These are phyloP conservation scores for Sylvicapra grimmia DNA, from an alignment of 2,113 vertebrate genomes.

Conservation along the genomic window DNA sequence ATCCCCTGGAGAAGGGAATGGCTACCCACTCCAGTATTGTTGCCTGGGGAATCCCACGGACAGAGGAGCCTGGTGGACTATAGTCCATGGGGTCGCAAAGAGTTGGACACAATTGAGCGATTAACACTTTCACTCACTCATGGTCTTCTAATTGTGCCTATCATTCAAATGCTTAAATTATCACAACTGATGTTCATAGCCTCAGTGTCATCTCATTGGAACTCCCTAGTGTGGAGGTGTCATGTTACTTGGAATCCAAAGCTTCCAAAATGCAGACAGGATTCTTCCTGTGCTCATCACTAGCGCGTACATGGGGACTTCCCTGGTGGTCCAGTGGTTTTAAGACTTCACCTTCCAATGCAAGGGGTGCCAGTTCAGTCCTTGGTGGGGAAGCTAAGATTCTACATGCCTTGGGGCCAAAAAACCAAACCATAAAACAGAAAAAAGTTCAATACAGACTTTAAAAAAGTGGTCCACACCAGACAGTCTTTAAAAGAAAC, in stretches of 20 bases:
- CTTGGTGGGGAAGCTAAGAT: neutral
- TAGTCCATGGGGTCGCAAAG: neutral
- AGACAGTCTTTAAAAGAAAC: neutral
- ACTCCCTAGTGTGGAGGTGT: neutral
- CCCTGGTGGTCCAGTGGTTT: neutral
- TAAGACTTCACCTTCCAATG: neutral
- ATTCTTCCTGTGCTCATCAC: neutral
- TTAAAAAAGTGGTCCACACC: neutral
- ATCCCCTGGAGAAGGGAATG: neutral
- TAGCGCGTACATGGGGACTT: neutral
- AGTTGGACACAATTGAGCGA: neutral
- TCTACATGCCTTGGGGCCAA: neutral
- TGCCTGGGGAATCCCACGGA: neutral
- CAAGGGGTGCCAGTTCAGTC: neutral
- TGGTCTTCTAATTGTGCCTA: neutral
- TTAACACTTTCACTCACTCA: neutral
- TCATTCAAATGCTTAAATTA: neutral
- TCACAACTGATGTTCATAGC: neutral
- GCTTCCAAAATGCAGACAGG: neutral
- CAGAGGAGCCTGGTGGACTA: neutral
- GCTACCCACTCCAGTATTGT: neutral
- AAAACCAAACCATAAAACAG: neutral
- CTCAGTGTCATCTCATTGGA: neutral
- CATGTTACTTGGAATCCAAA: neutral
- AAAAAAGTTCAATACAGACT: neutral